Conservation (phyloP, 92 coral and sea anemone species). For the Metridium senile region DNA sequence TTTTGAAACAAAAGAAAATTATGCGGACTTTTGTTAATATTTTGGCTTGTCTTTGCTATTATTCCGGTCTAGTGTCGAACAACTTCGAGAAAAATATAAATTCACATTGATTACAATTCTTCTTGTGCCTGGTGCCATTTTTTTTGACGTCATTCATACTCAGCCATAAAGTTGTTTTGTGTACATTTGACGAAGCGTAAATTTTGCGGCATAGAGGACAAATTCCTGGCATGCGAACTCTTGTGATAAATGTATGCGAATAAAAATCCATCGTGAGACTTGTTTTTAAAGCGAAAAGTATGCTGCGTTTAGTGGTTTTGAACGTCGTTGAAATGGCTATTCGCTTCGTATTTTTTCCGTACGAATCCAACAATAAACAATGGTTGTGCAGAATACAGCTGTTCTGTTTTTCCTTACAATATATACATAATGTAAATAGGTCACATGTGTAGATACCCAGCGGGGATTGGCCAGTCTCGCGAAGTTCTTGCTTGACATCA, state of each 20-base stretch:
- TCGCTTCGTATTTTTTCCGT: conserved; percentile 30
- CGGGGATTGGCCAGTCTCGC: conserved; percentile 29
- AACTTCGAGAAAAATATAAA: neutral
- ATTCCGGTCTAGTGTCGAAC: neutral
- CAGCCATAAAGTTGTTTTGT: neutral
- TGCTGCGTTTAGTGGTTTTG: conserved; percentile 15
- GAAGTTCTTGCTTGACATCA: conserved; percentile 37
- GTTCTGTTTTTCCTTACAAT: conserved; percentile 20
- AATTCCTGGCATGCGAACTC: neutral
- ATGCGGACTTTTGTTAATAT: neutral
- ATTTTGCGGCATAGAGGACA: neutral
- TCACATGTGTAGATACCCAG: conserved; percentile 28
- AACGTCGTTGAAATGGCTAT: conserved; percentile 26
- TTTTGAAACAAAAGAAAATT: neutral
- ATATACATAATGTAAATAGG: conserved; percentile 22
- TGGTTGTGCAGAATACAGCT: conserved; percentile 47
- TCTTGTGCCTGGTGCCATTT: too few relatives aligned
- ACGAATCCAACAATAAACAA: conserved; percentile 43
- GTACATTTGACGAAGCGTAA: conserved; percentile 10
- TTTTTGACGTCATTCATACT: too few relatives aligned
- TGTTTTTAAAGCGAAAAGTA: neutral
- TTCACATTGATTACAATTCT: neutral
- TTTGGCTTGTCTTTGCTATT: neutral
- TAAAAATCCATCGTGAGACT: neutral
- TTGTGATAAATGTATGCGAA: too few relatives aligned